Evolutionary conservation across 2,113 vertebrate species (phyloP).

Genomic region (Phalacrocorax aristotelis): DNA sequence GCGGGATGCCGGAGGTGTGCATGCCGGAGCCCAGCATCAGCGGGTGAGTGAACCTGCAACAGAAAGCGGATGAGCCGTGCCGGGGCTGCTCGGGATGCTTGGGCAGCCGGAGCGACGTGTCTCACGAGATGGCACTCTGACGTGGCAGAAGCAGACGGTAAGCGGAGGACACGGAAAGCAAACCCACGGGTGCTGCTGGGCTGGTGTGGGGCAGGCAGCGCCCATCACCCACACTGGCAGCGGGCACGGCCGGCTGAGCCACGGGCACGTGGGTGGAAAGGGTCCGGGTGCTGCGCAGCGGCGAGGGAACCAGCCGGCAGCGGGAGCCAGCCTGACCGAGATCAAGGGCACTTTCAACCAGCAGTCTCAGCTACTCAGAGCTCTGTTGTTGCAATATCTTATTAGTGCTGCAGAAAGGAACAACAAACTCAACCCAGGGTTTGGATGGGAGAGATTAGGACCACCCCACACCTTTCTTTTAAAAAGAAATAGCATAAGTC

Average conservation of each 20-base stretch:
- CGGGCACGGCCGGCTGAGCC: accelerated
- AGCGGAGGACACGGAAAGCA: conserved; percentile 36
- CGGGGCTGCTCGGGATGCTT: accelerated
- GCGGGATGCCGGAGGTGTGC: conserved; percentile 94
- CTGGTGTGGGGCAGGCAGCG: not conserved
- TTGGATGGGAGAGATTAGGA: conserved; percentile 33
- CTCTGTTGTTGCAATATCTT: not conserved
- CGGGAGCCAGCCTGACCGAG: not conserved
- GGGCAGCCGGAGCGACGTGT: not conserved
- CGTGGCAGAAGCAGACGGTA: conserved; percentile 18
- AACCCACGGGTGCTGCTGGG: not conserved
- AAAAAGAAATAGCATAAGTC: not conserved
- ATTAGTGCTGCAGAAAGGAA: not conserved
- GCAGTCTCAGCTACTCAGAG: not conserved
- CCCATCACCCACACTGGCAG: not conserved
- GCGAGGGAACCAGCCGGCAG: not conserved
- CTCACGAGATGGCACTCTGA: not conserved
- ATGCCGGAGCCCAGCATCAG: conserved; percentile 92
- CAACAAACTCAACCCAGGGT: not conserved
- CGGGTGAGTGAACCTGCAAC: conserved; percentile 91
- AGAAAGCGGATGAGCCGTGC: not conserved
- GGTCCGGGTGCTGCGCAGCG: not conserved
- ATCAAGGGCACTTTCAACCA: not conserved
- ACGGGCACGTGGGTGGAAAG: not conserved
- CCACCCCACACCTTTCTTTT: not conserved